Evolutionary conservation across 2,888 invertebrate species (phyloP).

Genomic region (Drosophila fungiperda): DNA sequence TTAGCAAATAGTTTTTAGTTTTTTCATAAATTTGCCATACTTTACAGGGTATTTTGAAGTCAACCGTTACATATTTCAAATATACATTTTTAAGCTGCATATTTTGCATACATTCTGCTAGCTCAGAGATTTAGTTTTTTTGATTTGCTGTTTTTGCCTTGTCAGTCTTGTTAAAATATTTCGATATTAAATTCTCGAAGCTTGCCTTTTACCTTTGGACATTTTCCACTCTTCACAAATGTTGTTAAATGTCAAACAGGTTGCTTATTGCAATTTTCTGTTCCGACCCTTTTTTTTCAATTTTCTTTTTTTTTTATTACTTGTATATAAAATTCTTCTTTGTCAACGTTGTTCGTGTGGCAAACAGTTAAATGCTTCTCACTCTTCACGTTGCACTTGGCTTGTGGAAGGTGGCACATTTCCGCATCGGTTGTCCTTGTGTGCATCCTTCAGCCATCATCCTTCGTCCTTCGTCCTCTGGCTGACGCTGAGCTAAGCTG

Average conservation of each 20-base stretch:
- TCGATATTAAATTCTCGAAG: conserved; percentile 63
- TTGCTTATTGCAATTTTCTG: conserved; percentile 57
- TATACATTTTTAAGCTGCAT: conserved; percentile 11
- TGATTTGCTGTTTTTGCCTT: conserved; percentile 5
- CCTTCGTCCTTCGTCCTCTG: conserved; percentile 3
- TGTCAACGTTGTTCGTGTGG: conserved; percentile 58
- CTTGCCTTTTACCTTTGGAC: conserved; percentile 11
- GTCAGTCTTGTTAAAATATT: conserved; percentile 59
- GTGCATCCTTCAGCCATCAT: conserved; percentile 4
- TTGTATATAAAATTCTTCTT: conserved; percentile 37
- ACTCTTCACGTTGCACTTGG: neutral
- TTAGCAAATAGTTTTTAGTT: neutral
- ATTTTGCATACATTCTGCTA: conserved; percentile 45
- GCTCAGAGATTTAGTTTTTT: conserved; percentile 23
- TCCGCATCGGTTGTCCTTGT: conserved; percentile 49
- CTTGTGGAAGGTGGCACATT: conserved; percentile 37
- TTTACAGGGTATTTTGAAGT: conserved; percentile 4
- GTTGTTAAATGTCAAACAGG: conserved; percentile 34
- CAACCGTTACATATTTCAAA: neutral
- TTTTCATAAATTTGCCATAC: too few relatives aligned
- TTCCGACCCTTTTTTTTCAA: conserved; percentile 25
- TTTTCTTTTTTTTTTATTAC: conserved; percentile 21
- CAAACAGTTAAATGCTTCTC: conserved; percentile 8
- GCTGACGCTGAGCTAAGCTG: conserved; percentile 53
- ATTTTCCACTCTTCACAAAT: conserved; percentile 12